Conservation (phyloP, 2,797 vertebrate genomes). For the Premnoplex brunnescens region DNA sequence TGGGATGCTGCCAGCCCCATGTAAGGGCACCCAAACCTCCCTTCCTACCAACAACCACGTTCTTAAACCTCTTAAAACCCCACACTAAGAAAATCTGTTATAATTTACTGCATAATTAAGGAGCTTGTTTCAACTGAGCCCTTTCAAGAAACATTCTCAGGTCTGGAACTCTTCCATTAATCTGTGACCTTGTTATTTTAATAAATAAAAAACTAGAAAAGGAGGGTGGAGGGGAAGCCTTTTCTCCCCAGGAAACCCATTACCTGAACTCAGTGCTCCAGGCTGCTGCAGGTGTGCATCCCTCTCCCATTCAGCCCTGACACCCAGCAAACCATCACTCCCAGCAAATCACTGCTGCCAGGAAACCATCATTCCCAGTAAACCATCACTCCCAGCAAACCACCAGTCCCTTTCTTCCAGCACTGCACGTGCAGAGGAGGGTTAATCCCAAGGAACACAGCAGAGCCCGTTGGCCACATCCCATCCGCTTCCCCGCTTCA, state of each 20-base stretch:
- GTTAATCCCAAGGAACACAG: background rate
- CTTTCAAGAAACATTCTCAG: background rate
- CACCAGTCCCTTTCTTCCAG: fast-evolving
- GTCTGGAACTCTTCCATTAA: background rate
- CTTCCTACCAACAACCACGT: background rate
- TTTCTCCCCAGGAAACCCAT: background rate
- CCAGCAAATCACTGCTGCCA: fast-evolving
- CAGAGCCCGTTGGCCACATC: fast-evolving
- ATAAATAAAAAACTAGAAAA: background rate
- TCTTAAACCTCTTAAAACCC: background rate
- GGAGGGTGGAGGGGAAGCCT: fast-evolving
- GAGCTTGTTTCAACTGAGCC: background rate
- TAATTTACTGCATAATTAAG: background rate
- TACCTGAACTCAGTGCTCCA: background rate
- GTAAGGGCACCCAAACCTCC: background rate
- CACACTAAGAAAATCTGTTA: background rate
- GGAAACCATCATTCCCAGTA: fast-evolving
- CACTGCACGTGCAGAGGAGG: background rate
- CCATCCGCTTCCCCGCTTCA: background rate
- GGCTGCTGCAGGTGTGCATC: background rate
- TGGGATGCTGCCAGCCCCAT: background rate
- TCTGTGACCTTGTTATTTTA: background rate
- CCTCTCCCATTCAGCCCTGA: background rate
- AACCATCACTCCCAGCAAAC: fast-evolving
- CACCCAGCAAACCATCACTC: fast-evolving